These are phyloP conservation scores for Melanotaenia nigrans DNA, from an alignment of 2,797 vertebrate species.

Conservation along the genomic window DNA sequence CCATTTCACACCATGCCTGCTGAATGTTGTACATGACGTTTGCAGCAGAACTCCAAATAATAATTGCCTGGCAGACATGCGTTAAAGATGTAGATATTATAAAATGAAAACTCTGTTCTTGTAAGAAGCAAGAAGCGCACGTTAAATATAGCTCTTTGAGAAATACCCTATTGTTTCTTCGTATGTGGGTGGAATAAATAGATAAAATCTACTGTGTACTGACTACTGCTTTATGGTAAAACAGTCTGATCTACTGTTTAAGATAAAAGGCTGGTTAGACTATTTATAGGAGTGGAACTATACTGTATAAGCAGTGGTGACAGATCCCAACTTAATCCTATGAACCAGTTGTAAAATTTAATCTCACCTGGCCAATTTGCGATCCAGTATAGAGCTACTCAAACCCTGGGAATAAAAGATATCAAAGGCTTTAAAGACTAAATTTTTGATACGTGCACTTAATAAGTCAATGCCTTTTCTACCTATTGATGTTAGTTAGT, in stretches of 20 bases:
- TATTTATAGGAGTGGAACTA: neutral
- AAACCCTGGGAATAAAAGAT: too few relatives aligned
- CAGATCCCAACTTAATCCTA: too few relatives aligned
- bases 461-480: too few relatives aligned
- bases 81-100: neutral
- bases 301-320: neutral
- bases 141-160: constrained; percentile 3
- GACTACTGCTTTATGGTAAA: constrained; percentile 1
- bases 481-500: too few relatives aligned
- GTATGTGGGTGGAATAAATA: constrained; percentile 17
- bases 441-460: too few relatives aligned
- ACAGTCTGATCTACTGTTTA: neutral
- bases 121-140: neutral
- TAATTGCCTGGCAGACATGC: too few relatives aligned
- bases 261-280: neutral
- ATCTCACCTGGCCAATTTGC: too few relatives aligned
- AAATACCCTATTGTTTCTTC: constrained; percentile 22
- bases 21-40: neutral
- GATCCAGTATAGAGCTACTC: too few relatives aligned
- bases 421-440: too few relatives aligned
- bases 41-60: too few relatives aligned
- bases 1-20: neutral
- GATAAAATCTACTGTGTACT: constrained; percentile 18
- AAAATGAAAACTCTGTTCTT: neutral
- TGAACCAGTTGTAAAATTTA: too few relatives aligned